These are phyloP conservation scores for Glareola pratincola DNA, from an alignment of 2,113 vertebrate genomes.

Conservation along the genomic window DNA sequence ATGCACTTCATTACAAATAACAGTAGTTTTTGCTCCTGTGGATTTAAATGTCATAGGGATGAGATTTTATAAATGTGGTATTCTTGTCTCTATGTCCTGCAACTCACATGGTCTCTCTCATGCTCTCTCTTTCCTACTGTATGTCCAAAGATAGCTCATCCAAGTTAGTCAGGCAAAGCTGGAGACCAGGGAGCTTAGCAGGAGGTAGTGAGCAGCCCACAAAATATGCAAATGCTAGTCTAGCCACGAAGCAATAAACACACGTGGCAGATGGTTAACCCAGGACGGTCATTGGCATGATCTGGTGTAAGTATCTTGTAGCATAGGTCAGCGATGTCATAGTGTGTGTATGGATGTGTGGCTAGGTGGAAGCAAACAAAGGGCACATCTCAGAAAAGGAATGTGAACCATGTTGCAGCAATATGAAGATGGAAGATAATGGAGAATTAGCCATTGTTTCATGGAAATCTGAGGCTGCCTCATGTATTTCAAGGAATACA, in stretches of 20 bases:
- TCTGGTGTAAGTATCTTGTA: not conserved
- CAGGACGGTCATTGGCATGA: not conserved
- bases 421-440: rapidly evolving
- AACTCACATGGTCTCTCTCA: not conserved
- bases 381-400: not conserved
- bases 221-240: not conserved
- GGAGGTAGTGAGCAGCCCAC: not conserved
- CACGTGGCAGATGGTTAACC: not conserved
- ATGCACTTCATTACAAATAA: not conserved
- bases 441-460: rapidly evolving
- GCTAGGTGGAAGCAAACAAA: not conserved
- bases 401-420: not conserved
- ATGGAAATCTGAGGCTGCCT: not conserved
- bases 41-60: not conserved
- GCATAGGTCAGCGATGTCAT: not conserved
- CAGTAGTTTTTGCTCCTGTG: not conserved
- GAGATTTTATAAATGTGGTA: not conserved
- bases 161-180: not conserved
- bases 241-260: not conserved
- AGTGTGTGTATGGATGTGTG: not conserved
- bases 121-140: not conserved
- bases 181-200: not conserved
- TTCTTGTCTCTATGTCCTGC: not conserved
- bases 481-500: not conserved
- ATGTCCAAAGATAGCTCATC: not conserved